Evolutionary conservation across 1,140 invertebrate genomes (phyloP), one percentile per base, ranked within the genome.

Genomic region (Agraylea sexmaculata): DNA sequence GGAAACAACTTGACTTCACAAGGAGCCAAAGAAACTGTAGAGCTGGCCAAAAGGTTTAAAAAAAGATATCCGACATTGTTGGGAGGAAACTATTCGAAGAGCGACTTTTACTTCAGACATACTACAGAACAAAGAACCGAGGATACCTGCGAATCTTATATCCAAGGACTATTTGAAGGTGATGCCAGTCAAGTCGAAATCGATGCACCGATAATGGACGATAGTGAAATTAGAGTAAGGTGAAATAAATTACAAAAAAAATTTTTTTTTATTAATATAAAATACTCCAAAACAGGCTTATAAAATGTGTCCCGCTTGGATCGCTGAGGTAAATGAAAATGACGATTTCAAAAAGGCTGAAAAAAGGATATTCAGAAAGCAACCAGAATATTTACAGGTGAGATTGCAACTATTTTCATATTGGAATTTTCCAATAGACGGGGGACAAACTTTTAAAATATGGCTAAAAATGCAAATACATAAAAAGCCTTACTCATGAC

Each of bases 61-160:
- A 27, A 11, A 10, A 38, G 34, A 27, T 45, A 45, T 30, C 42
- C 42, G 4, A 20, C 13, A 8, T 29, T 49, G 19, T 11, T 49
- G 1, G 13, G 23, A 10, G 20, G 5, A 13, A 17, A 16, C 8
- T 49, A 49, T 21, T 25, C 16, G 3, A 4, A 20, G 10, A 36
- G 42, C 2, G 30, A 45, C 16, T 49, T 42, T 23, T 51, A 80
- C 75, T 80, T 83, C 55, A 70, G 73, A 43, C 74, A 73, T 48
- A 78, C 78, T 4, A 64, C 67, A n/a, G 75, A 70, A 3, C 72
- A 81, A 49, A 66, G 77, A 36, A 74, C 77, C 12, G 55, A 68
- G 39, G 69, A 70, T 41, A 83, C 78, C 56, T 79, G 76, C 19
- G 69, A 69, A 50, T 66, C 70, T n/a, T 82, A 78, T 54, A 64